Percentiles rank a stretch among this genome's conserved stretches.
phyloP scores from a whole-genome alignment of 2,113 vertebrate genomes.

The Lethenteron reissneri region DNA sequence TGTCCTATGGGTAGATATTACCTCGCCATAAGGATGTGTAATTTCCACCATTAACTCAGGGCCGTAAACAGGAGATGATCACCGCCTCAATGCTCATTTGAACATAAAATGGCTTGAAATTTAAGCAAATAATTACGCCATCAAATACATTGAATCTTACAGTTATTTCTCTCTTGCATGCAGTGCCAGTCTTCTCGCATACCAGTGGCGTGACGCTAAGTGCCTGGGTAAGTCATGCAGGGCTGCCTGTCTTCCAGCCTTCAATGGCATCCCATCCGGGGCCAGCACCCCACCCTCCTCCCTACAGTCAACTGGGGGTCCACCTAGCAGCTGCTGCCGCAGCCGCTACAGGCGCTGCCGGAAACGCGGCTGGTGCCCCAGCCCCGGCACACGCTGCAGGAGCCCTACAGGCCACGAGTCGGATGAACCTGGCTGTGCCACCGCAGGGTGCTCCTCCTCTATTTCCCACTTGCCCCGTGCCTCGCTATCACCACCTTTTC shows the following conservation, averaged over 20 bases:
- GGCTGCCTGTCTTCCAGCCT: not conserved
- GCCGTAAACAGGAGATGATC: too few species aligned
- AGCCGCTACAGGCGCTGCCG: not conserved
- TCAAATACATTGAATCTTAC: too few species aligned
- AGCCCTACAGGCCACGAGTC: constrained; percentile 37
- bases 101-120: too few species aligned
- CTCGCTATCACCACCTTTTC: constrained; percentile 92
- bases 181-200: too few species aligned
- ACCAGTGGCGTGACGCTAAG: too few species aligned
- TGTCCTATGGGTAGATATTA: too few species aligned
- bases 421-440: not conserved
- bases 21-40: too few species aligned
- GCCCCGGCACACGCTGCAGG: not conserved
- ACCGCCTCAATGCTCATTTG: too few species aligned
- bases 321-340: not conserved
- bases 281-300: not conserved
- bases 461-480: constrained; percentile 96
- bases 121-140: too few species aligned
- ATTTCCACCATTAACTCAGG: too few species aligned
- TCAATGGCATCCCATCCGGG: not conserved
- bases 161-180: too few species aligned
- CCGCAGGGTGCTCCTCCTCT: constrained; percentile 52
- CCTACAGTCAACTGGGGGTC: not conserved
- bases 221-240: too few species aligned
- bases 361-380: constrained; percentile 1